phyloP scores from a whole-genome alignment of 2,888 invertebrate species.

The Eurytoma adleriae region DNA sequence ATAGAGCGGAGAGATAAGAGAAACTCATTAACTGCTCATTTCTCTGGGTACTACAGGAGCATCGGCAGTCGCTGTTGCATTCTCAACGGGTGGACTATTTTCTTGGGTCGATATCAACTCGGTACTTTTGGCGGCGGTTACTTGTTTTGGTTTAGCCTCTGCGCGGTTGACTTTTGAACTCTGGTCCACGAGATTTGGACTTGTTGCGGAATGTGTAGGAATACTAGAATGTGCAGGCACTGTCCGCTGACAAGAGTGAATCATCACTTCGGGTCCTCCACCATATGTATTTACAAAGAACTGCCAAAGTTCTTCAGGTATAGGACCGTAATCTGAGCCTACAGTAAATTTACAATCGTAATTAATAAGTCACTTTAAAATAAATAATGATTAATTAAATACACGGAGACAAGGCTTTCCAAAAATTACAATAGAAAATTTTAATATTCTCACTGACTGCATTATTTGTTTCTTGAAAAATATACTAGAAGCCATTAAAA shows the following conservation, averaged over 20 bases:
- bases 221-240: conserved; percentile 67
- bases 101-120: conserved; percentile 71
- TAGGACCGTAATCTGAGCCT: conserved; percentile 84
- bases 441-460: no score
- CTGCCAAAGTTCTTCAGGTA: conserved; percentile 91
- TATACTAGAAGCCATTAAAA: no score
- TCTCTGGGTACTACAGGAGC: conserved; percentile 68
- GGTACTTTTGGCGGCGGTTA: conserved; percentile 68
- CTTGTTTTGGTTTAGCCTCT: conserved; percentile 67
- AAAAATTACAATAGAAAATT: not conserved
- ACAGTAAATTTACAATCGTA: conserved; percentile 26
- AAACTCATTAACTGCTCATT: conserved; percentile 57
- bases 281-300: conserved; percentile 92
- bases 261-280: conserved; percentile 89
- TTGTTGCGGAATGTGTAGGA: conserved; percentile 73
- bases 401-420: not conserved
- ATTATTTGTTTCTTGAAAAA: no score
- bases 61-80: conserved; percentile 68
- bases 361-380: not conserved
- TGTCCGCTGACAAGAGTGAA: conserved; percentile 73
- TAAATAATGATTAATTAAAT: not conserved
- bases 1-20: conserved; percentile 27
- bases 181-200: conserved; percentile 69
- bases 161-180: conserved; percentile 66
- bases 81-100: conserved; percentile 65